Percentiles rank a stretch among this genome's conserved stretches.
Evolutionary conservation across 2,113 vertebrate species (phyloP).

Genomic region (Barnardius zonarius): DNA sequence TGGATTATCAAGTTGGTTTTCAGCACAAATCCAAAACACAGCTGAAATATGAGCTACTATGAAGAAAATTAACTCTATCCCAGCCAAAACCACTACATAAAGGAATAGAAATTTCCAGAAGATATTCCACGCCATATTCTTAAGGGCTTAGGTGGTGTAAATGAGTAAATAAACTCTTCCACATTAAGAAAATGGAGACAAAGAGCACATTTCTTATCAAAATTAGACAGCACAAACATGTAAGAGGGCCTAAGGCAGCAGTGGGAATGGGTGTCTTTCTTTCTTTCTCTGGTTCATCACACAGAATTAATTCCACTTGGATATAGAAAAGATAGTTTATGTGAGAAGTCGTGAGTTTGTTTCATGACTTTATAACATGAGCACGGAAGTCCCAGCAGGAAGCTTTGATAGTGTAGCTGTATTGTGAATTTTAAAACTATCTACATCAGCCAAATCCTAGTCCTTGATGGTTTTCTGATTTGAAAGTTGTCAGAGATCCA

Average conservation of each 20-base stretch:
- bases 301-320: not conserved
- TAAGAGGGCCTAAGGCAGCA: not conserved
- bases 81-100: not conserved
- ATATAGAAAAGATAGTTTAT: not conserved
- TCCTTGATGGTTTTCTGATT: not conserved
- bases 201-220: not conserved
- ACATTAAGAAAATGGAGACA: not conserved
- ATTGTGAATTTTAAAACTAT: not conserved
- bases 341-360: not conserved
- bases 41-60: not conserved
- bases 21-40: not conserved
- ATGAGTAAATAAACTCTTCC: not conserved
- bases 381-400: not conserved
- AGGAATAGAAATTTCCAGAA: not conserved
- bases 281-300: not conserved
- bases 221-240: not conserved
- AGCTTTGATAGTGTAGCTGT: not conserved
- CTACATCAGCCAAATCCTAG: not conserved
- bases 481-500: not conserved
- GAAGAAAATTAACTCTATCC: not conserved
- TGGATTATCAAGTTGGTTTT: not conserved
- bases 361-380: not conserved
- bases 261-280: not conserved
- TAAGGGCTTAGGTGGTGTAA: not conserved
- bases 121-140: not conserved